Percentiles rank a stretch among this genome's conserved stretches.
These are phyloP conservation scores for Catocala sponsa DNA, from an alignment of 2,888 invertebrate genomes.

Conservation along the genomic window DNA sequence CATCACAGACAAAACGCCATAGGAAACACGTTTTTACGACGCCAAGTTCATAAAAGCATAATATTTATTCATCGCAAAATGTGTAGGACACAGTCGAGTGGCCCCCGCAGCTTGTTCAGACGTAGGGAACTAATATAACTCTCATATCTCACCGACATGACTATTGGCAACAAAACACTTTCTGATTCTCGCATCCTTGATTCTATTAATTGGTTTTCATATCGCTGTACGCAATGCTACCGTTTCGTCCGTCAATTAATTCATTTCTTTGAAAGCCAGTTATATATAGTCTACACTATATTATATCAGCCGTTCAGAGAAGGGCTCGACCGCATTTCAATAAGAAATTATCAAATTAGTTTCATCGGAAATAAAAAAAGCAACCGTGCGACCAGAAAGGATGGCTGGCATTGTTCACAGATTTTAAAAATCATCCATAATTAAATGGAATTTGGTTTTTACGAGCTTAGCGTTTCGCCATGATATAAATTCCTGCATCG, in stretches of 20 bases:
- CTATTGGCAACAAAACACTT: constrained; percentile 50
- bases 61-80: constrained; percentile 41
- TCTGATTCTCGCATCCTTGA: constrained; percentile 58
- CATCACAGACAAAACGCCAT: neutral
- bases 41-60: constrained; percentile 22
- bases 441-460: constrained; percentile 87
- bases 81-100: constrained; percentile 33
- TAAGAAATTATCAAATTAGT: constrained; percentile 86
- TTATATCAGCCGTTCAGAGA: constrained; percentile 58
- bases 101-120: constrained; percentile 1
- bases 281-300: constrained; percentile 30
- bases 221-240: constrained; percentile 49
- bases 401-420: constrained; percentile 86
- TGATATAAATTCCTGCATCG: constrained; percentile 82
- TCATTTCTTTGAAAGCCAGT: constrained; percentile 55
- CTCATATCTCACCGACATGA: constrained; percentile 34
- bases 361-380: constrained; percentile 74
- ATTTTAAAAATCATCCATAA: constrained; percentile 87
- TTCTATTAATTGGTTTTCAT: constrained; percentile 55
- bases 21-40: constrained; percentile 16
- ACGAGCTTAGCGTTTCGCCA: constrained; percentile 70
- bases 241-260: constrained; percentile 52
- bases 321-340: constrained; percentile 65
- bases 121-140: constrained; percentile 33
- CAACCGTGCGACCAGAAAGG: constrained; percentile 72